A percentile compares a stretch with the other conserved stretches of the same genome.
These are phyloP conservation scores for Anticlea derivata DNA, from an alignment of 2,888 invertebrate genomes.

Conservation along the genomic window DNA sequence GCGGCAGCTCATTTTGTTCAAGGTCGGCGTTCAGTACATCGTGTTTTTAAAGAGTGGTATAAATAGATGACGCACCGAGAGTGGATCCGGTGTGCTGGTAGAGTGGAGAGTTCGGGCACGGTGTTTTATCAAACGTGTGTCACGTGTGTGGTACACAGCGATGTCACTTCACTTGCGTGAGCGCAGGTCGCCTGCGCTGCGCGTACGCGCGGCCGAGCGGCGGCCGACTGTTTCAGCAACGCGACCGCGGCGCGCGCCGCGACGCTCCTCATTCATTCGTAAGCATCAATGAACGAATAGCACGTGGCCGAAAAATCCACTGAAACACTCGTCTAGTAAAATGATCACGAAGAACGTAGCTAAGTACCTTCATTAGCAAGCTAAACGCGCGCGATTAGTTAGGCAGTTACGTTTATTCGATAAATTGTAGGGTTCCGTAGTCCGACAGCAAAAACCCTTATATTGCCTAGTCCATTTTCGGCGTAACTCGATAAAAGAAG, in stretches of 20 bases:
- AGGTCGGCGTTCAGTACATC: constrained; percentile 53
- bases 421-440: no score
- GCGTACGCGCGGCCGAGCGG: constrained; percentile 70
- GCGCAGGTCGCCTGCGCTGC: constrained; percentile 61
- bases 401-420: no score
- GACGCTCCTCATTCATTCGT: constrained; percentile 67
- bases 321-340: constrained; percentile 54
- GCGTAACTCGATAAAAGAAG: no score
- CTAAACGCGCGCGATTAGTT: no score
- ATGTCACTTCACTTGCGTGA: constrained; percentile 43
- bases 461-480: no score
- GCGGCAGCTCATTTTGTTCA: constrained; percentile 54
- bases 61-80: constrained; percentile 70
- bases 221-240: constrained; percentile 67
- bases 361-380: background rate
- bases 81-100: constrained; percentile 56
- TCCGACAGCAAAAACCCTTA: no score
- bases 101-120: constrained; percentile 46
- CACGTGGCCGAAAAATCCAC: constrained; percentile 71
- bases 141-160: constrained; percentile 2
- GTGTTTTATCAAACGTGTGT: constrained; percentile 37
- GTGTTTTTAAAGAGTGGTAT: constrained; percentile 48
- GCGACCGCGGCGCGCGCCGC: constrained; percentile 31
- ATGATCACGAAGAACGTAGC: constrained; percentile 7
- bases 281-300: constrained; percentile 73